These are phyloP conservation scores for Pogonus chalceus DNA, from an alignment of 1,140 invertebrate genomes.

Conservation along the genomic window DNA sequence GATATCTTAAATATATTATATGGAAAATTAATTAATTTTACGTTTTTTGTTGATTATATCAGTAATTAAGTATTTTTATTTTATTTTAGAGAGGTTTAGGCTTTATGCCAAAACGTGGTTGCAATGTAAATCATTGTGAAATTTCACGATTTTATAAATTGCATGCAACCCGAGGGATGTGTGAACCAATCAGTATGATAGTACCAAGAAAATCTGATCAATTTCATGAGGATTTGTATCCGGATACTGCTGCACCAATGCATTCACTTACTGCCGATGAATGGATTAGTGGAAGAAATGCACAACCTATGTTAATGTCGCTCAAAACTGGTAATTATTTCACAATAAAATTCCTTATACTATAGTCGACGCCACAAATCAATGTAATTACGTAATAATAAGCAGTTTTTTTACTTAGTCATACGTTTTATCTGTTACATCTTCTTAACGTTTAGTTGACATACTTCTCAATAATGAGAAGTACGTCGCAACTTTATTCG, in stretches of 20 bases:
- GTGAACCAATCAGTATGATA: slow-evolving; percentile 90
- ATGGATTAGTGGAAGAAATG: slow-evolving; percentile 78
- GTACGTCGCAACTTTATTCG: too few species aligned
- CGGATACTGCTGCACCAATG: slow-evolving; percentile 75
- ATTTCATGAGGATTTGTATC: slow-evolving; percentile 80
- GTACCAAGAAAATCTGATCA: slow-evolving; percentile 69
- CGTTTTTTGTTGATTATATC: too few species aligned
- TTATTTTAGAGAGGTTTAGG: slow-evolving; percentile 71
- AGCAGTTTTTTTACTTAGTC: slow-evolving; percentile 1
- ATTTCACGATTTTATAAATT: slow-evolving; percentile 88
- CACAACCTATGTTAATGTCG: slow-evolving; percentile 70
- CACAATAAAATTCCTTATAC: slow-evolving; percentile 7
- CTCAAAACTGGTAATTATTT: slow-evolving; percentile 58
- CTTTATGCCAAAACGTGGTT: slow-evolving; percentile 88
- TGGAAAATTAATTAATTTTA: too few species aligned
- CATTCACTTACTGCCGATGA: slow-evolving; percentile 77
- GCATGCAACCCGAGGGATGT: slow-evolving; percentile 73
- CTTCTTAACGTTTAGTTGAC: too few species aligned
- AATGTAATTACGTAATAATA: too few species aligned
- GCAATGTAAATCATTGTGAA: slow-evolving; percentile 71
- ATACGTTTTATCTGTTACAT: too few species aligned
- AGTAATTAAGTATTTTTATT: too few species aligned
- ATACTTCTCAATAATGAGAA: too few species aligned
- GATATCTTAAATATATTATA: too few species aligned
- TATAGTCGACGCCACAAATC: too few species aligned